These are phyloP conservation scores for Cryptophagus acutangulus DNA, from an alignment of 2,888 invertebrate genomes.

Conservation along the genomic window DNA sequence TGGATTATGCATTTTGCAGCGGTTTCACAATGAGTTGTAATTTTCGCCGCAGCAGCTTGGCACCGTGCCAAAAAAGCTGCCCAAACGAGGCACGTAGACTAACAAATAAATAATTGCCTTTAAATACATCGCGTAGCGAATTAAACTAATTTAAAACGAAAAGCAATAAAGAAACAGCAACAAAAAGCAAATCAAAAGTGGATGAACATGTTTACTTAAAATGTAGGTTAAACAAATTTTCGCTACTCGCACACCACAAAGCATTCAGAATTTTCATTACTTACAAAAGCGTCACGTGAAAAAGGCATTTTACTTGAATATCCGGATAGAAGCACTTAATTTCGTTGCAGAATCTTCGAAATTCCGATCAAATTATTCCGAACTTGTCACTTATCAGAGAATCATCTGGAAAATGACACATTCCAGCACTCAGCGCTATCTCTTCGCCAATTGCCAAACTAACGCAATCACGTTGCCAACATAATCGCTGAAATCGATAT, in stretches of 20 bases:
- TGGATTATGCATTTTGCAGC: neutral
- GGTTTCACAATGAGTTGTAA: conserved; percentile 5
- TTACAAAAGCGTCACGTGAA: conserved; percentile 3
- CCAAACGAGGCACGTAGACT: no score
- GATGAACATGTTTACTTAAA: no score
- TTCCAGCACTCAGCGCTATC: no score
- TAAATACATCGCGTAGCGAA: neutral
- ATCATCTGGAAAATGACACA: conserved; percentile 8
- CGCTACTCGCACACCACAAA: neutral
- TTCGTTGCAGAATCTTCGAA: no score
- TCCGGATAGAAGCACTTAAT: neutral
- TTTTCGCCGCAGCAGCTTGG: conserved; percentile 2
- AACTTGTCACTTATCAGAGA: conserved; percentile 1
- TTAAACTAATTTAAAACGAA: neutral
- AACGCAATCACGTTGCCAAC: no score
- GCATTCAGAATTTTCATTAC: neutral
- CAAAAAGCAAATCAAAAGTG: no score
- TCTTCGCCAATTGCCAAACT: no score
- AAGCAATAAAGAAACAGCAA: neutral
- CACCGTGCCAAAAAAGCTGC: neutral
- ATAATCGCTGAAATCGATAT: no score
- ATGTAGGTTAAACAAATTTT: neutral
- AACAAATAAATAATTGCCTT: neutral
- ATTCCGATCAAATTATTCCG: neutral
- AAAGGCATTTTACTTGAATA: conserved; percentile 3